These are phyloP conservation scores for Nibea coibor DNA, from an alignment of 2,113 vertebrate species.

Conservation along the genomic window DNA sequence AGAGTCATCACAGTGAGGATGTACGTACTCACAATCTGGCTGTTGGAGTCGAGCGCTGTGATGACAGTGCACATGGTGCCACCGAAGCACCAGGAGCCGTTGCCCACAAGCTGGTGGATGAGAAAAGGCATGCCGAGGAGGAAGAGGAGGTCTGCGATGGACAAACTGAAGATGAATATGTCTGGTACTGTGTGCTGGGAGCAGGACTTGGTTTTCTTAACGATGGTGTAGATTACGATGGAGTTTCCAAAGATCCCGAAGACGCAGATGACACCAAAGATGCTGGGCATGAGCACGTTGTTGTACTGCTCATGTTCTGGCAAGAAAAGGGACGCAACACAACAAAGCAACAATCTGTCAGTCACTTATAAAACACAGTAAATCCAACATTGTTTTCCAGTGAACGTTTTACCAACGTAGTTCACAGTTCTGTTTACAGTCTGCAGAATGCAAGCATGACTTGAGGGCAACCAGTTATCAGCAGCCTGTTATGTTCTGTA, in stretches of 20 bases:
- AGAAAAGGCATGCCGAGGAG: slow-evolving; percentile 89
- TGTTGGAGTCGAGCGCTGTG: slow-evolving; percentile 85
- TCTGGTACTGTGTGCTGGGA: slow-evolving; percentile 78
- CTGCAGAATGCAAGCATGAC: too few species aligned
- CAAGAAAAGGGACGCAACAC: too few species aligned
- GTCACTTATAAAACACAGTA: background rate
- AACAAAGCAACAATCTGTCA: background rate
- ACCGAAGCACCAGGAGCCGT: slow-evolving; percentile 87
- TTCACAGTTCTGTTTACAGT: too few species aligned
- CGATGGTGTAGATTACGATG: slow-evolving; percentile 77
- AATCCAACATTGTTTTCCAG: background rate
- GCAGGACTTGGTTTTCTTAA: slow-evolving; percentile 80
- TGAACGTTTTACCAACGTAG: too few species aligned
- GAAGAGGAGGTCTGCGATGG: slow-evolving; percentile 86
- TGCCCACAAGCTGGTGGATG: slow-evolving; percentile 88
- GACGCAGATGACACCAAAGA: slow-evolving; percentile 81
- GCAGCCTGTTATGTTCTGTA: too few species aligned
- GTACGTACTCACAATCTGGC: slow-evolving; percentile 88
- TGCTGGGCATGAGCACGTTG: slow-evolving; percentile 77
- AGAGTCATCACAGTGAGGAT: slow-evolving; percentile 87
- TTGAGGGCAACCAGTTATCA: too few species aligned
- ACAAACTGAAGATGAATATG: slow-evolving; percentile 88
- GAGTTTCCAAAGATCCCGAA: slow-evolving; percentile 77
- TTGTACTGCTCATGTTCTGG: slow-evolving; percentile 64
- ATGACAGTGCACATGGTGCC: slow-evolving; percentile 85